Percentiles rank a stretch among this genome's conserved stretches.
These are phyloP conservation scores for Vanacampus margaritifer DNA, from an alignment of 2,113 vertebrate species.

Conservation along the genomic window DNA sequence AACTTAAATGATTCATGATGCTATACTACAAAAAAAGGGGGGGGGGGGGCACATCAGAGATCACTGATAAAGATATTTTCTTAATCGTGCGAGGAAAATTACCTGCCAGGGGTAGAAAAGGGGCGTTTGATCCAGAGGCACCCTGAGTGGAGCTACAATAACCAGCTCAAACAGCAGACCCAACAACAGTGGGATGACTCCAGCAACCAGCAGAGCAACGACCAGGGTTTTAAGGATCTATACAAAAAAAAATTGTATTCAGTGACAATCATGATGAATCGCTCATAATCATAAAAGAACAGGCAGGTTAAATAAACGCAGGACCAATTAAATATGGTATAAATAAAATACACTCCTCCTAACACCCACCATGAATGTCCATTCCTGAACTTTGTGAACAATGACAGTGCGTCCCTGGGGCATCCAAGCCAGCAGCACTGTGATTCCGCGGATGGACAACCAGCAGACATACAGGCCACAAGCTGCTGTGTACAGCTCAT, in stretches of 20 bases:
- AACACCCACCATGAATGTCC: conserved; percentile 88
- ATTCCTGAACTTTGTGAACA: conserved; percentile 93
- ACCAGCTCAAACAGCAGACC: conserved; percentile 95
- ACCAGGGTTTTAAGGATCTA: conserved; percentile 96
- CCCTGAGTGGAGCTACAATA: conserved; percentile 92
- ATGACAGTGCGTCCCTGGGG: conserved; percentile 96
- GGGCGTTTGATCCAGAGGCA: conserved; percentile 96
- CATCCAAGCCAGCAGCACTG: conserved; percentile 95
- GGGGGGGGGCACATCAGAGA: too few species aligned
- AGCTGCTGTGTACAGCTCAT: conserved; percentile 95
- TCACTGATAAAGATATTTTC: neutral
- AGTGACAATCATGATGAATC: too few species aligned
- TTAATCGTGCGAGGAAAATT: neutral
- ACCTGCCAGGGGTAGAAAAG: conserved; percentile 99
- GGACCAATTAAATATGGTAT: neutral
- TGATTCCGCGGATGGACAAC: conserved; percentile 90
- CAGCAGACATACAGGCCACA: conserved; percentile 98
- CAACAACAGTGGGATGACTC: conserved; percentile 89
- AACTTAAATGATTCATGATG: conserved; percentile 1
- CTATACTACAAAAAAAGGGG: neutral
- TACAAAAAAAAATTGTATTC: too few species aligned
- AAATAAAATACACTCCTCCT: neutral
- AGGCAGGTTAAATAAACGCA: neutral
- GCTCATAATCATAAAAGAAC: too few species aligned
- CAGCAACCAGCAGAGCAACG: conserved; percentile 90